A percentile compares a stretch with the other conserved stretches of the same genome.
phyloP scores from a whole-genome alignment of 2,888 invertebrate species.

The Syrphus vitripennis region DNA sequence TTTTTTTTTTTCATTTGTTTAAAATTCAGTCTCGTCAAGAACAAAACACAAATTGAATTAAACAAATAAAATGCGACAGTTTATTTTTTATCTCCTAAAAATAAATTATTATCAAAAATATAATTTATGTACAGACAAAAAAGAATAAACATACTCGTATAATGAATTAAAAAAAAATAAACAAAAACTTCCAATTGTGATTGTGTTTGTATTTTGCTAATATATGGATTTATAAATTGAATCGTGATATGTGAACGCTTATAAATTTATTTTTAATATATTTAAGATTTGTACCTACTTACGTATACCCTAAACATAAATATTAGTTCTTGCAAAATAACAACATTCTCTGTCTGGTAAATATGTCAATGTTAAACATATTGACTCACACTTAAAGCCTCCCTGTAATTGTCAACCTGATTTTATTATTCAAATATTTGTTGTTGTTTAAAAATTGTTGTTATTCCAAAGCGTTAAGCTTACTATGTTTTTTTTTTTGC shows the following conservation, averaged over 20 bases:
- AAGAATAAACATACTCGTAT: not conserved
- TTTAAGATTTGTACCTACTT: not conserved
- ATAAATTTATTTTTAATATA: not conserved
- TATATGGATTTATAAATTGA: not conserved
- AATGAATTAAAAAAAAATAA: not conserved
- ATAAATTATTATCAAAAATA: not conserved
- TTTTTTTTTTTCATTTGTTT: not conserved
- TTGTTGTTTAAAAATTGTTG: not conserved
- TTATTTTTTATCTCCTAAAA: not conserved
- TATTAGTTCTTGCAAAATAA: not conserved
- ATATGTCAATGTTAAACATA: constrained; percentile 15
- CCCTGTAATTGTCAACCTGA: not conserved
- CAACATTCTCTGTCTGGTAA: not conserved
- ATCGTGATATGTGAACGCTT: not conserved
- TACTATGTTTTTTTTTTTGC: not conserved
- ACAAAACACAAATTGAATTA: not conserved
- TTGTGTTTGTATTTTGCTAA: not conserved
- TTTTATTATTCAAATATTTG: not conserved
- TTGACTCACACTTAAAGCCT: not conserved
- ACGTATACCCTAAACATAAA: no score
- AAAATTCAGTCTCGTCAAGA: not conserved
- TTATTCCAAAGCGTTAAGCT: not conserved
- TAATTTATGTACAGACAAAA: not conserved
- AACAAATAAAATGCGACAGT: not conserved
- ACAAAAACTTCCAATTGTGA: not conserved